Conservation (phyloP, 2,797 vertebrate species). For the Chloroceryle inda region DNA sequence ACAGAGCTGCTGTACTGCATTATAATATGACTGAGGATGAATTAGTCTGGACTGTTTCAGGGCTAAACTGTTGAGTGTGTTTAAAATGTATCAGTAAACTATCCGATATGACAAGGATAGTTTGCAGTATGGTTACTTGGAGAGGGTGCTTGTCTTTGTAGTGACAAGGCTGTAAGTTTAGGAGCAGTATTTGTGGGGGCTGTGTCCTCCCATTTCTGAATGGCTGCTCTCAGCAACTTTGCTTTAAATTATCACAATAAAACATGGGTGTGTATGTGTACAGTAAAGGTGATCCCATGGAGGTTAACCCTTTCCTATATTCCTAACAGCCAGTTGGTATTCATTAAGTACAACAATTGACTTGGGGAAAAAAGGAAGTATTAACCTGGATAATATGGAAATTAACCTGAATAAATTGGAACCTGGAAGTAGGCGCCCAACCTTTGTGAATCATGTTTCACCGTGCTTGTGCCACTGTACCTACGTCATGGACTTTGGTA, state of each 20-base stretch:
- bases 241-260: slow-evolving; percentile 2
- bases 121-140: not conserved
- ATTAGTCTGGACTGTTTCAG: not conserved
- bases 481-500: slow-evolving; percentile 30
- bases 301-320: not conserved
- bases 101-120: not conserved
- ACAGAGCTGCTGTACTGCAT: not conserved
- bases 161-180: not conserved
- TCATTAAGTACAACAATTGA: not conserved
- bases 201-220: not conserved
- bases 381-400: not conserved
- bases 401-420: not conserved
- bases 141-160: not conserved
- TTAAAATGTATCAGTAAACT: not conserved
- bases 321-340: not conserved
- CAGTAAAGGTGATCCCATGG: not conserved
- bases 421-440: not conserved
- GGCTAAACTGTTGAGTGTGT: not conserved
- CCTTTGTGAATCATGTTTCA: slow-evolving; percentile 23
- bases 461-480: not conserved
- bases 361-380: not conserved
- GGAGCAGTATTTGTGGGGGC: not conserved
- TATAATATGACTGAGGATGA: slow-evolving; percentile 1
- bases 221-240: not conserved
- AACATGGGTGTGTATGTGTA: not conserved